Evolutionary conservation across 2,797 vertebrate species (phyloP).

Genomic region (Thaleichthys pacificus): DNA sequence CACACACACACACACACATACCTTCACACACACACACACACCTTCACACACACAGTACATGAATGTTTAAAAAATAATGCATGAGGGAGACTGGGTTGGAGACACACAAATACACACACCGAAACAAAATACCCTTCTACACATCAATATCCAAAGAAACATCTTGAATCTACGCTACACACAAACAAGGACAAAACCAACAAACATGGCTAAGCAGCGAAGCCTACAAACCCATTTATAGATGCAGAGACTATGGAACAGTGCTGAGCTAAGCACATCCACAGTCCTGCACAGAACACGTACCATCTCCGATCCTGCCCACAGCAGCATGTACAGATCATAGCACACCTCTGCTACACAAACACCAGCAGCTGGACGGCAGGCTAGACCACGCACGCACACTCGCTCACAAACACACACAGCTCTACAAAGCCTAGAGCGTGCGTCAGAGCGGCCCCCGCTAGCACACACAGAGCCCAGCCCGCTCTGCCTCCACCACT

Average conservation of each 20-base stretch:
- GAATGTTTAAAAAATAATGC: background rate
- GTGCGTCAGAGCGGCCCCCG: background rate
- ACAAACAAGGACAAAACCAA: conserved; percentile 21
- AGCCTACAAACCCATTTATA: conserved; percentile 42
- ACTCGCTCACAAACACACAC: background rate
- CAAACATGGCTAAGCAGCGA: conserved; percentile 45
- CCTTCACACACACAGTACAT: background rate
- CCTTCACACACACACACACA: too few relatives aligned
- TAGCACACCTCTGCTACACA: background rate
- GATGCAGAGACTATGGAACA: background rate
- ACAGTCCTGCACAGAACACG: conserved; percentile 9
- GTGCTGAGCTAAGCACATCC: conserved; percentile 39
- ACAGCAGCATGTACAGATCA: conserved; percentile 6
- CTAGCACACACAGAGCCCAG: conserved; percentile 41
- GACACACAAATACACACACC: conserved; percentile 33
- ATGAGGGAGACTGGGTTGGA: conserved; percentile 3
- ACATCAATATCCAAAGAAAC: background rate
- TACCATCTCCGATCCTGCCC: background rate
- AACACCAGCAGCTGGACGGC: background rate
- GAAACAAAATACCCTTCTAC: background rate
- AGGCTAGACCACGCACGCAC: conserved; percentile 2
- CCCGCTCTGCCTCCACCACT: conserved; percentile 45
- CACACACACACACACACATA: conserved; percentile 11
- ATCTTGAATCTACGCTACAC: conserved; percentile 4
- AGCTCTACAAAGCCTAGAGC: background rate